phyloP scores from a whole-genome alignment of 1,140 invertebrate species.

The Caenorhabditis brenneri region DNA sequence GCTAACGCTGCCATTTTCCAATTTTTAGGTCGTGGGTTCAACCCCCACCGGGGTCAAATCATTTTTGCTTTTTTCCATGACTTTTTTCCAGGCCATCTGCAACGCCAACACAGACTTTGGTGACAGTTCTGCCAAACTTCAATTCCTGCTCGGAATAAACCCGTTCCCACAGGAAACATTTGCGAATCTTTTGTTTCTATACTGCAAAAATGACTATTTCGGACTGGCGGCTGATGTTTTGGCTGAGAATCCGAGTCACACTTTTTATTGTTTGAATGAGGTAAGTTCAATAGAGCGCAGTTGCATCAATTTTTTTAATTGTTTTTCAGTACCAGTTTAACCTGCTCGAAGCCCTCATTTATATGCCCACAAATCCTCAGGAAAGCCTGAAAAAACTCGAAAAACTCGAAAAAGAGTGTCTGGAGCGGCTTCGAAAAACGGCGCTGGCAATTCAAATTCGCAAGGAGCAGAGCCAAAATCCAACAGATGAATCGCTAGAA shows the following conservation, averaged over 20 bases:
- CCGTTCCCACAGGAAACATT: slow-evolving; percentile 97
- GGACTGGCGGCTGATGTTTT: slow-evolving; percentile 96
- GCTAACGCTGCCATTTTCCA: too few species aligned
- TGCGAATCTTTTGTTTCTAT: slow-evolving; percentile 89
- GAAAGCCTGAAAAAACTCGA: slow-evolving; percentile 95
- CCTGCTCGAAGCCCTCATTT: slow-evolving; percentile 88
- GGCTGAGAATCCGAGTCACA: slow-evolving; percentile 94
- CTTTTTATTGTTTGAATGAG: slow-evolving; percentile 91
- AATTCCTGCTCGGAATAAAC: slow-evolving; percentile 93
- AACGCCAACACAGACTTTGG: slow-evolving; percentile 78
- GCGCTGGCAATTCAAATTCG: slow-evolving; percentile 35
- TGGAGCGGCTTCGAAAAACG: slow-evolving; percentile 73
- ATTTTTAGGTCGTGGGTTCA: too few species aligned
- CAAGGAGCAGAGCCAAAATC: slow-evolving; percentile 54
- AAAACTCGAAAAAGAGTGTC: slow-evolving; percentile 89
- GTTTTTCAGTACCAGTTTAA: slow-evolving; percentile 77
- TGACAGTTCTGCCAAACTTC: slow-evolving; percentile 93
- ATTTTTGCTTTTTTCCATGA: too few species aligned
- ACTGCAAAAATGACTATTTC: slow-evolving; percentile 94
- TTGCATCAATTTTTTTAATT: too few species aligned
- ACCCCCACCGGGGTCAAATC: too few species aligned
- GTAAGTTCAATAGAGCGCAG: slow-evolving; percentile 73
- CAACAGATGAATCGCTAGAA: slow-evolving; percentile 34
- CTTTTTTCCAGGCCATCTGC: not conserved
- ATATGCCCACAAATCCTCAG: slow-evolving; percentile 92